Evolutionary conservation across 2,797 vertebrate species (phyloP).

Genomic region (Simalia tracyae): DNA sequence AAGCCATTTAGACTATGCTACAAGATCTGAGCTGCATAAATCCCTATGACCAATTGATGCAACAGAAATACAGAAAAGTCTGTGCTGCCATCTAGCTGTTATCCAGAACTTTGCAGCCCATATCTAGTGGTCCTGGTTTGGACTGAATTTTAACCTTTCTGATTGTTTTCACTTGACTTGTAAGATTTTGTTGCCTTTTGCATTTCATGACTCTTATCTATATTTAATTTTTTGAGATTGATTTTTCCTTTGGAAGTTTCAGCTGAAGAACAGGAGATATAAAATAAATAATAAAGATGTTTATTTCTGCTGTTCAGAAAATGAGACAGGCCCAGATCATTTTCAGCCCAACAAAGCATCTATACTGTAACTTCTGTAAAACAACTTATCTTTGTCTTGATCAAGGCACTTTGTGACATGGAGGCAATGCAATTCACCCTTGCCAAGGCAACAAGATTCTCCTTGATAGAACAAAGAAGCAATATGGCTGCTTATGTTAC

Average conservation of each 20-base stretch:
- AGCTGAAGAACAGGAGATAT: neutral
- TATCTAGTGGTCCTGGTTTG: neutral
- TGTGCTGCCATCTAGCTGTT: neutral
- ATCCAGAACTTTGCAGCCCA: neutral
- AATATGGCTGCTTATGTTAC: neutral
- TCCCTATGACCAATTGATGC: neutral
- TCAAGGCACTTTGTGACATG: neutral
- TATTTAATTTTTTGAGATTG: neutral
- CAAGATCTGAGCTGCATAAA: neutral
- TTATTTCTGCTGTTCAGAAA: neutral
- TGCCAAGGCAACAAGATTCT: neutral
- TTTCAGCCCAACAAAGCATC: neutral
- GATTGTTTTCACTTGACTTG: neutral
- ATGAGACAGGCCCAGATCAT: neutral
- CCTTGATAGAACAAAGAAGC: neutral
- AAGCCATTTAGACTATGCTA: neutral
- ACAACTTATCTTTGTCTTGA: neutral
- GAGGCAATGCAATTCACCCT: neutral
- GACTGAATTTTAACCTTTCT: neutral
- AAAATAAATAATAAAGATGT: neutral
- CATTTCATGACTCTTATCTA: neutral
- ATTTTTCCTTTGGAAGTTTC: neutral
- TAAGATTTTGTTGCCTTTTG: neutral
- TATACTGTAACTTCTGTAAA: neutral
- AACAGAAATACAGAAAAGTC: neutral